Base-by-base conservation (phyloP, 2,888 invertebrate species). In the Standfussiana lucernea region DNA sequence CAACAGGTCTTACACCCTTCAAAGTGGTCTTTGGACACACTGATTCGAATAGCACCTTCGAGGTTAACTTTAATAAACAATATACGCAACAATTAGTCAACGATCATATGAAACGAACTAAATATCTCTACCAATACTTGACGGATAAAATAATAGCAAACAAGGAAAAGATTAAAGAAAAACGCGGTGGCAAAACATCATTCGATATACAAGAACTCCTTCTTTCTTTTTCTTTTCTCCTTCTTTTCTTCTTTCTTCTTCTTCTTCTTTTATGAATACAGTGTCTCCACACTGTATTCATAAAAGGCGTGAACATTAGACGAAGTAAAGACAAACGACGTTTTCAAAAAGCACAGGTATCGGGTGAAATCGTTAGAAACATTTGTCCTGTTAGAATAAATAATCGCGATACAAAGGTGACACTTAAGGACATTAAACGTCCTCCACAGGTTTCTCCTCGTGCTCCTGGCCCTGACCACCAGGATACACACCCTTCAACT, bases 371-470 rank as follows among this genome's bases (percentile, higher is more conserved):
- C 4, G 1, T 35, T 61, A 35, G 35, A 35, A 61, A 61, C 35
- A 61, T 35, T 35, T 61, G 61, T 35, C 61, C 61, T 35, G 61
- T 61, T 61, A 61, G 35, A 61, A 61, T 61, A 32, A 35, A 35
- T 35, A 61, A 32, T 35, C 61, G 61, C 5, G 61, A 35, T 1
- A 61, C 61, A 18, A 61, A 61, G 8, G 61, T 61, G 10, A 32
- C 61, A 35, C 18, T 61, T 61, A 61, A 61, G 61, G 61, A 61
- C 61, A 61, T 61, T 35, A 61, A 61, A 35, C 61, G 61, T n/a
- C 61, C 61, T 21, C 35, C 61, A 61, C 61, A 61, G 35, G 35
- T 61, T 8, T 35, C 61, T 21, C 35, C 61, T 61, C 61, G 61
- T 35, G 61, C 61, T 61, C 61, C 8, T 61, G 61, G 35, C 21